phyloP scores from a whole-genome alignment of 2,113 vertebrate genomes.

The Pangasianodon gigas region DNA sequence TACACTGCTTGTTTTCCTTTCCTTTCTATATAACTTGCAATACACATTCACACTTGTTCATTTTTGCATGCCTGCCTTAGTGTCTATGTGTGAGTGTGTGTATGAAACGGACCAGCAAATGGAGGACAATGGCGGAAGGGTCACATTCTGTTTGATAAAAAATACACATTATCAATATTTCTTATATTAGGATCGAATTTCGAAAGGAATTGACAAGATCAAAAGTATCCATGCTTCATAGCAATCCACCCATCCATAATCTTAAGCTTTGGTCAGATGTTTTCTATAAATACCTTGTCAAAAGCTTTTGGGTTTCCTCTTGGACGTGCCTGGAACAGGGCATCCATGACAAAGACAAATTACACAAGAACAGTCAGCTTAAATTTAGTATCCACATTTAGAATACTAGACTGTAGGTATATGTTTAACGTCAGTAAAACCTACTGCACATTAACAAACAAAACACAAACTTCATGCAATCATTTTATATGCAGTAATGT shows the following conservation, averaged over 20 bases:
- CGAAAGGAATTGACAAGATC: neutral
- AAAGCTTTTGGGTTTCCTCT: constrained; percentile 44
- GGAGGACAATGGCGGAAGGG: neutral
- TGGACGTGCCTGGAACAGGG: constrained; percentile 22
- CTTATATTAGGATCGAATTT: neutral
- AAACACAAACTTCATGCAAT: neutral
- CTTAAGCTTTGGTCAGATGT: neutral
- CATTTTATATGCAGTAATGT: neutral
- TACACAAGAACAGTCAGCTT: neutral
- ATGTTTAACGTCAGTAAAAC: neutral
- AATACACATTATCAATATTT: neutral
- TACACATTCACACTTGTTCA: neutral
- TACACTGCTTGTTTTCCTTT: neutral
- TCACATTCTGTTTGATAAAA: neutral
- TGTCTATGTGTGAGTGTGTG: neutral
- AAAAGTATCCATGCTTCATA: neutral
- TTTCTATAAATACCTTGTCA: constrained; percentile 48
- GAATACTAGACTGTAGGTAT: neutral
- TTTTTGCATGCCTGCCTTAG: neutral
- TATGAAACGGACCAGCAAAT: neutral
- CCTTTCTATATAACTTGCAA: neutral
- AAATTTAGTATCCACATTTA: neutral
- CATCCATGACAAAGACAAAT: neutral
- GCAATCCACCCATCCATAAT: neutral
- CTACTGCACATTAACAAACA: neutral